Conservation (phyloP, 1,140 invertebrate genomes). For the Eumaeus atala region DNA sequence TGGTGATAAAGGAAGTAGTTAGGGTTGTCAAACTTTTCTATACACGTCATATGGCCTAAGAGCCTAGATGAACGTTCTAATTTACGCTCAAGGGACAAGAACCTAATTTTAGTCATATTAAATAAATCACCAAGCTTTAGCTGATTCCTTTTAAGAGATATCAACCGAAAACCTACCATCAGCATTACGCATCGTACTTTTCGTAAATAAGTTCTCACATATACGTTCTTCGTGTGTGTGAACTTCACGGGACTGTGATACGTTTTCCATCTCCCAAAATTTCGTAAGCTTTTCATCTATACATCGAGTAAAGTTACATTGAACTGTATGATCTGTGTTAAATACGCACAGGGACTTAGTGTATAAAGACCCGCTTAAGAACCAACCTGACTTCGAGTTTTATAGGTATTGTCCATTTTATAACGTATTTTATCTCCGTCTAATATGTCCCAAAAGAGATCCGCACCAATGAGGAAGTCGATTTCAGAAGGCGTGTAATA, state of each 20-base stretch:
- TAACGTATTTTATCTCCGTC: conserved; percentile 21
- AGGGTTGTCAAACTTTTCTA: conserved; percentile 8
- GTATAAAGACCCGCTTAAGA: conserved; percentile 21
- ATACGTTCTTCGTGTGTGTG: conserved; percentile 20
- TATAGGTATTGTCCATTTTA: conserved; percentile 21
- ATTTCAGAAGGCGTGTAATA: conserved; percentile 23
- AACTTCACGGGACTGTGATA: conserved; percentile 3
- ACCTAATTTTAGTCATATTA: conserved; percentile 21
- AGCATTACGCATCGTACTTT: conserved; percentile 19
- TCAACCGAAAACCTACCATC: conserved; percentile 25
- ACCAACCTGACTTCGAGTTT: conserved; percentile 24
- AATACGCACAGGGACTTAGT: not conserved
- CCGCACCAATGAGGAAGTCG: conserved; percentile 33
- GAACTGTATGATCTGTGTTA: not conserved
- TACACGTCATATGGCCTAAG: conserved; percentile 32
- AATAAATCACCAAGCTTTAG: conserved; percentile 30
- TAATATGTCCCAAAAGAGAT: conserved; percentile 31
- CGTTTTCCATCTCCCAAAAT: conserved; percentile 31
- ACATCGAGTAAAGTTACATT: not conserved
- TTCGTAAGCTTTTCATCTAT: not conserved
- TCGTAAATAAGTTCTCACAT: conserved; percentile 21
- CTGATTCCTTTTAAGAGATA: conserved; percentile 19
- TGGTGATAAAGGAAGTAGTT: conserved; percentile 25
- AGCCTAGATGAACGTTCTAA: conserved; percentile 22
- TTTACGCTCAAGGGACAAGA: conserved; percentile 33